phyloP scores from a whole-genome alignment of 2,113 vertebrate species.

The Urocitellus parryii region DNA sequence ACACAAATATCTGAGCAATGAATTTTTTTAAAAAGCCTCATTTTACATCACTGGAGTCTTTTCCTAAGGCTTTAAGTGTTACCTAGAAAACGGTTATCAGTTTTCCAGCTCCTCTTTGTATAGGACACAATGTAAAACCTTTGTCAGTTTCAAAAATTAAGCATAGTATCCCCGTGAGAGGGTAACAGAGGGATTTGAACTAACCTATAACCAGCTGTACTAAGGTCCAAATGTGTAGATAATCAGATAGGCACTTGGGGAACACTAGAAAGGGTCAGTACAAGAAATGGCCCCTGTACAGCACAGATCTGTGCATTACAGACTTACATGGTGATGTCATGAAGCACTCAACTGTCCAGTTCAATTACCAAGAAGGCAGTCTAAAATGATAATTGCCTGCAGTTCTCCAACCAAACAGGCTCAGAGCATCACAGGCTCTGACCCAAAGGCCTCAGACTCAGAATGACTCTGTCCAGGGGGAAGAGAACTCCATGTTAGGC shows the following conservation, averaged over 20 bases:
- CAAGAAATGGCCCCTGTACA: background rate
- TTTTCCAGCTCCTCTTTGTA: background rate
- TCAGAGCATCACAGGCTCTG: background rate
- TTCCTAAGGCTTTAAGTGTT: background rate
- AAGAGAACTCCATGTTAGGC: background rate
- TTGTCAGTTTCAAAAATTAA: background rate
- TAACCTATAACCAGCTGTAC: background rate
- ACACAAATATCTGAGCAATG: background rate
- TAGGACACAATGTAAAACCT: background rate
- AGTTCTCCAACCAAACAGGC: background rate
- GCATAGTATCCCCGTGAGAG: background rate
- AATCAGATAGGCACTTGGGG: background rate
- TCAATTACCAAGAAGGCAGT: slow-evolving; percentile 25
- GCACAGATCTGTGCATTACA: background rate
- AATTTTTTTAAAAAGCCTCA: background rate
- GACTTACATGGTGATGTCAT: background rate
- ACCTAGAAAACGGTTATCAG: background rate
- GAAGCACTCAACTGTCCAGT: slow-evolving; percentile 7
- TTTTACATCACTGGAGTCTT: background rate
- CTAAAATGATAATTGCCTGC: background rate
- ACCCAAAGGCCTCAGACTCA: background rate
- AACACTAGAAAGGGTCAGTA: background rate
- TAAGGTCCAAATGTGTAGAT: background rate
- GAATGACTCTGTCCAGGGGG: background rate
- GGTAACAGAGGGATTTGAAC: background rate